Evolutionary conservation across 2,113 vertebrate species (phyloP).

Genomic region (Phylloscopus whistleri): DNA sequence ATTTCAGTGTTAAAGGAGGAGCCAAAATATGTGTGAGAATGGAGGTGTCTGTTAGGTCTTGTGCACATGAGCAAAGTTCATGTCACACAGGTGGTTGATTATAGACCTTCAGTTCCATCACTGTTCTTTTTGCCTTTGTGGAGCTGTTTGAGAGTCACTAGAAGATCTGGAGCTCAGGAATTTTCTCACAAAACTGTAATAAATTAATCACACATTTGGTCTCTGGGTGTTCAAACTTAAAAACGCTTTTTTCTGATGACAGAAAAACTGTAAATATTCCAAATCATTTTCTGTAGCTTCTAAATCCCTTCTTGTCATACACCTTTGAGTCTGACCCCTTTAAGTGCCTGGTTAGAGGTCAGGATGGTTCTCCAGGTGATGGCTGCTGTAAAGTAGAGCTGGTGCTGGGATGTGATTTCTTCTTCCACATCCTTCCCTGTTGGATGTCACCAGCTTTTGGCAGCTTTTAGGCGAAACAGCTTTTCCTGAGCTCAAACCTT

Average conservation of each 20-base stretch:
- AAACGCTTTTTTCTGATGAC: background rate
- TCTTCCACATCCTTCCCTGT: background rate
- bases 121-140: background rate
- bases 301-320: background rate
- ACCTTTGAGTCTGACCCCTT: background rate
- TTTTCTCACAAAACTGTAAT: background rate
- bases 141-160: background rate
- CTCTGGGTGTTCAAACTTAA: background rate
- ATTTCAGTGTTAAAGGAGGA: background rate
- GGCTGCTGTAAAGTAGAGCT: background rate
- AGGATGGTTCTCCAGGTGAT: background rate
- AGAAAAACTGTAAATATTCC: background rate
- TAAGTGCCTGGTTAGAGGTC: background rate
- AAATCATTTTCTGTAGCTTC: background rate
- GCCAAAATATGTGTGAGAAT: background rate
- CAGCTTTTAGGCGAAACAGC: background rate
- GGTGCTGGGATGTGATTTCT: background rate
- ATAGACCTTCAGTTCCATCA: fast-evolving
- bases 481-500: background rate
- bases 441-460: background rate
- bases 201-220: background rate
- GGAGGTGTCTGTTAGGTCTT: background rate
- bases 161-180: background rate
- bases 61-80: background rate
- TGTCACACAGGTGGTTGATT: background rate